These are phyloP conservation scores for Eptesicus fuscus DNA, from an alignment of 2,113 vertebrate genomes.

Conservation along the genomic window DNA sequence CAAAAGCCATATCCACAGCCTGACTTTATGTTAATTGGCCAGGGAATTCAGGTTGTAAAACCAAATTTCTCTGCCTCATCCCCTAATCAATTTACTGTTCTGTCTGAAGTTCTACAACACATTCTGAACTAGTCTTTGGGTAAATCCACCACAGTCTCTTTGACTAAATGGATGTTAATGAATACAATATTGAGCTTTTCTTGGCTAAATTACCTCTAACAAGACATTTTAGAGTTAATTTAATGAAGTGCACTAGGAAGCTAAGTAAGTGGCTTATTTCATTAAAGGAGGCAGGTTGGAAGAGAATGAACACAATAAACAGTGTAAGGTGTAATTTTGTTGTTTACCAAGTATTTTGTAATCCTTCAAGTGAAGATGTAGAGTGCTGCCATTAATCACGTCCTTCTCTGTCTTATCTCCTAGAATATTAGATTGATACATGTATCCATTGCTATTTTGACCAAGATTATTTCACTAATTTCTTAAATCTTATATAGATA, in stretches of 20 bases:
- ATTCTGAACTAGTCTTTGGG: slow-evolving; percentile 16
- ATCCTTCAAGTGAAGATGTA: slow-evolving; percentile 21
- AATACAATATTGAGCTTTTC: slow-evolving; percentile 73
- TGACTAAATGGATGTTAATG: slow-evolving; percentile 72
- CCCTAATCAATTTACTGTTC: slow-evolving; percentile 43
- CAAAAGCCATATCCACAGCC: background rate
- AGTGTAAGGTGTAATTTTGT: slow-evolving; percentile 35
- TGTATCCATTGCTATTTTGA: slow-evolving; percentile 26
- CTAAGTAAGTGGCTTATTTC: slow-evolving; percentile 68
- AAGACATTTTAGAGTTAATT: slow-evolving; percentile 72
- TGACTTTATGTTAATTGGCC: slow-evolving; percentile 24
- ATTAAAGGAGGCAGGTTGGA: slow-evolving; percentile 57
- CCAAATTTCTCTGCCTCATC: slow-evolving; percentile 30
- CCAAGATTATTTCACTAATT: background rate
- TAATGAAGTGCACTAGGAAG: slow-evolving; percentile 64
- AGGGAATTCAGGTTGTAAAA: slow-evolving; percentile 45
- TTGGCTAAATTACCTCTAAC: slow-evolving; percentile 72
- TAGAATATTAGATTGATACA: background rate
- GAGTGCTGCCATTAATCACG: slow-evolving; percentile 4
- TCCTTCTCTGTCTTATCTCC: background rate
- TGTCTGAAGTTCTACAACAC: slow-evolving; percentile 34
- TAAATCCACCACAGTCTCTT: slow-evolving; percentile 49
- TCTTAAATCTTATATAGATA: background rate
- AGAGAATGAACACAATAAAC: slow-evolving; percentile 55
- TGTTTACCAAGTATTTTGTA: slow-evolving; percentile 51